Conservation (phyloP, 2,888 invertebrate genomes). For the Tiliacea aurago region DNA sequence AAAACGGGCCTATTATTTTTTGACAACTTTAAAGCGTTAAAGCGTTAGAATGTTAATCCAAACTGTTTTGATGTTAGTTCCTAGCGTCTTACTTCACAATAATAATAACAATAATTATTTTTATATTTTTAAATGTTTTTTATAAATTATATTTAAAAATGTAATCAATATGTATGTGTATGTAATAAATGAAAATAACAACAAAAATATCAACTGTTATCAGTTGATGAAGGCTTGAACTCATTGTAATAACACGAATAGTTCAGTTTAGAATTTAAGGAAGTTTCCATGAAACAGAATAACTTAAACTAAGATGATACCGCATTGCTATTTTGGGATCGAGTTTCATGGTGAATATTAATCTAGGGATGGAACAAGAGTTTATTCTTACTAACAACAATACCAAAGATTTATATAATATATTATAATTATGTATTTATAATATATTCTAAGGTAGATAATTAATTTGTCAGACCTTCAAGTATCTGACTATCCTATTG, state of each 20-base stretch:
- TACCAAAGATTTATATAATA: background rate
- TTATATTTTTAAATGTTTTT: no score
- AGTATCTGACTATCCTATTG: background rate
- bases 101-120: no score
- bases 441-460: no score
- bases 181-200: no score
- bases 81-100: background rate
- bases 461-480: background rate
- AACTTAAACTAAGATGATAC: background rate
- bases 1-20: no score
- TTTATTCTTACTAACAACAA: background rate
- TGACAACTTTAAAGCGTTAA: no score
- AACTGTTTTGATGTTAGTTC: background rate
- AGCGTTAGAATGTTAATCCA: background rate
- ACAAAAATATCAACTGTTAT: no score
- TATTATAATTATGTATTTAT: no score
- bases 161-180: no score
- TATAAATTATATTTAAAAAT: no score
- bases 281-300: background rate
- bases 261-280: background rate
- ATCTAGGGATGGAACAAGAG: background rate
- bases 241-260: slow-evolving; percentile 8
- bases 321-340: background rate
- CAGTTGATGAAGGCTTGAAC: background rate
- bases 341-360: background rate